Evolutionary conservation across 2,888 invertebrate genomes (phyloP).

Genomic region (Andrena bicolor): DNA sequence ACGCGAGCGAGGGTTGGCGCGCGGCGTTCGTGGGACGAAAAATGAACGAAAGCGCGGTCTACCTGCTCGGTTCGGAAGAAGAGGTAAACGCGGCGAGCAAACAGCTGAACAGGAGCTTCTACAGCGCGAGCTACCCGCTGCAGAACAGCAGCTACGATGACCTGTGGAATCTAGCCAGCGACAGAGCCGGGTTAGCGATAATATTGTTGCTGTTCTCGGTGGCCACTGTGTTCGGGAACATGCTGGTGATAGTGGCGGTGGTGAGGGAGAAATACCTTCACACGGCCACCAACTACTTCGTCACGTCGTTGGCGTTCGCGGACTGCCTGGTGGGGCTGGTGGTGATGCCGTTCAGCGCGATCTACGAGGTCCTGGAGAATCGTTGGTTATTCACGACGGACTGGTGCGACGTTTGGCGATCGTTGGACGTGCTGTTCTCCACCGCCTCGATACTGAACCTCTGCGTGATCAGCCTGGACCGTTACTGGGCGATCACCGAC

Average conservation of each 20-base stretch:
- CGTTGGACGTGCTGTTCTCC: conserved; percentile 97
- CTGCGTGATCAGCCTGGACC: conserved; percentile 97
- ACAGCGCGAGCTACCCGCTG: conserved; percentile 73
- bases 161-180: conserved; percentile 87
- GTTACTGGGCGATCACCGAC: conserved; percentile 99
- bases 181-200: conserved; percentile 91
- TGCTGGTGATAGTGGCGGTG: conserved; percentile 97
- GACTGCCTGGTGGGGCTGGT: conserved; percentile 98
- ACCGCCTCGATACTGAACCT: conserved; percentile 99
- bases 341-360: conserved; percentile 98
- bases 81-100: conserved; percentile 71
- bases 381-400: conserved; percentile 97
- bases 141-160: conserved; percentile 74
- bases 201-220: conserved; percentile 95
- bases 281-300: conserved; percentile 98
- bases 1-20: conserved; percentile 32
- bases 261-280: conserved; percentile 96
- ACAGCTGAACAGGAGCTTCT: conserved; percentile 74
- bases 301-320: conserved; percentile 98
- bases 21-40: conserved; percentile 53
- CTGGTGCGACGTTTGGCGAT: conserved; percentile 99
- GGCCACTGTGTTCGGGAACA: conserved; percentile 97
- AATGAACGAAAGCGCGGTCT: conserved; percentile 82
- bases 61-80: conserved; percentile 80
- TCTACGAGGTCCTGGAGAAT: conserved; percentile 95